Evolutionary conservation across 2,113 vertebrate genomes (phyloP).

Genomic region (Rattus norvegicus): DNA sequence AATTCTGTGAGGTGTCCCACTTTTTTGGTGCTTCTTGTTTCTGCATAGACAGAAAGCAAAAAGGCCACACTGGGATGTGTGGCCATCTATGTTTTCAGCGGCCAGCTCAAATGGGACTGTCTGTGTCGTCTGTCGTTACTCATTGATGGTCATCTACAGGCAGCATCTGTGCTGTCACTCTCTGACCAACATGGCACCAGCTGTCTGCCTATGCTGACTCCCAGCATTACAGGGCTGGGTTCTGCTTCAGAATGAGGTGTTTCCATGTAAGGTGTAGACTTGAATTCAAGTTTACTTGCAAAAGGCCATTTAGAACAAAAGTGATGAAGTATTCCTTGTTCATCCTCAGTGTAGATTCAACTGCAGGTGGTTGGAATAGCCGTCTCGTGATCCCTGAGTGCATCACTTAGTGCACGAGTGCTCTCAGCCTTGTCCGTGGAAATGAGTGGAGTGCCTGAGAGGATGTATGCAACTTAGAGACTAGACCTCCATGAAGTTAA

Average conservation of each 20-base stretch:
- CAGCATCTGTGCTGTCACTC: background rate
- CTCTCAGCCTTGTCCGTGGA: background rate
- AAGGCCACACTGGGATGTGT: rapidly evolving
- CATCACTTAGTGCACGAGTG: background rate
- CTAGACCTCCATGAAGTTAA: background rate
- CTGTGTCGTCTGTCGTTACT: background rate
- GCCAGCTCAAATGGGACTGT: too few relatives aligned
- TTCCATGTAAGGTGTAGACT: background rate
- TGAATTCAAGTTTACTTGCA: background rate
- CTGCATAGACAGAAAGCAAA: background rate
- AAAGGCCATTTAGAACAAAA: background rate
- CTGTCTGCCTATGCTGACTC: background rate
- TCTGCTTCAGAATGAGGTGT: background rate
- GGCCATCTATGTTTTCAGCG: background rate
- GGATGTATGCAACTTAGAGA: background rate
- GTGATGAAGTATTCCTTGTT: background rate
- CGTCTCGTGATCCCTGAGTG: background rate
- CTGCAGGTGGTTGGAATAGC: background rate
- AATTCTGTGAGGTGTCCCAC: rapidly evolving
- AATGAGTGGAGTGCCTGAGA: background rate
- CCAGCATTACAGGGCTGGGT: rapidly evolving
- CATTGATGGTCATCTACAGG: too few relatives aligned
- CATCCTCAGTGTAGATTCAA: background rate
- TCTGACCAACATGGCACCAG: background rate
- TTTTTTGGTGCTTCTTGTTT: background rate